A percentile compares a stretch with the other conserved stretches of the same genome.
These are phyloP conservation scores for Euura saliciscinereae DNA, from an alignment of 1,140 invertebrate species.

Conservation along the genomic window DNA sequence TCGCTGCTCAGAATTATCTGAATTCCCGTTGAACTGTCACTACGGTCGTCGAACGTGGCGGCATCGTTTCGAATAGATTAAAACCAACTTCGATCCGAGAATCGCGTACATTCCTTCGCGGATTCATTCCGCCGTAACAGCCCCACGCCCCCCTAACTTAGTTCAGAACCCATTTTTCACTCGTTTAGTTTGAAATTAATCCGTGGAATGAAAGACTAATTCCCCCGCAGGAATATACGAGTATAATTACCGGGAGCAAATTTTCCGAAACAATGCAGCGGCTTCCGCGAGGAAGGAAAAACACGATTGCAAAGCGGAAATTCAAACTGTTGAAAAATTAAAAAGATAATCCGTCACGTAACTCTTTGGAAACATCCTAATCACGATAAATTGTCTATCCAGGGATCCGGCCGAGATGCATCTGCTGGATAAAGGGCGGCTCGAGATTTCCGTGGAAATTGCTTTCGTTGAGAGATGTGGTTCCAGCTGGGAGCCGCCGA, in stretches of 20 bases:
- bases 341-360: too few species aligned
- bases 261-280: too few species aligned
- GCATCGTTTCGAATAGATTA: background rate
- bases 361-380: too few species aligned
- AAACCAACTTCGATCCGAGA: background rate
- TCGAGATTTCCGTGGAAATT: background rate
- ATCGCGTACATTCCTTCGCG: conserved; percentile 2
- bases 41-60: background rate
- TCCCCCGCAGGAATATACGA: background rate
- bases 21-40: background rate
- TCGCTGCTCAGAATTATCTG: background rate
- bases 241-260: too few species aligned
- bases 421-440: background rate
- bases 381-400: background rate
- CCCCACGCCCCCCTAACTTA: background rate
- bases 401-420: too few species aligned
- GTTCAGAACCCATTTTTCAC: background rate
- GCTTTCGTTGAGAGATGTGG: background rate
- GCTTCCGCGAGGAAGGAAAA: too few species aligned
- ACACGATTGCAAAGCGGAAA: too few species aligned
- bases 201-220: background rate
- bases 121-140: background rate
- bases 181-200: background rate
- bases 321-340: too few species aligned
- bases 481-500: too few species aligned